phyloP scores from a whole-genome alignment of 2,888 invertebrate genomes.

The Rhingia rostrata region DNA sequence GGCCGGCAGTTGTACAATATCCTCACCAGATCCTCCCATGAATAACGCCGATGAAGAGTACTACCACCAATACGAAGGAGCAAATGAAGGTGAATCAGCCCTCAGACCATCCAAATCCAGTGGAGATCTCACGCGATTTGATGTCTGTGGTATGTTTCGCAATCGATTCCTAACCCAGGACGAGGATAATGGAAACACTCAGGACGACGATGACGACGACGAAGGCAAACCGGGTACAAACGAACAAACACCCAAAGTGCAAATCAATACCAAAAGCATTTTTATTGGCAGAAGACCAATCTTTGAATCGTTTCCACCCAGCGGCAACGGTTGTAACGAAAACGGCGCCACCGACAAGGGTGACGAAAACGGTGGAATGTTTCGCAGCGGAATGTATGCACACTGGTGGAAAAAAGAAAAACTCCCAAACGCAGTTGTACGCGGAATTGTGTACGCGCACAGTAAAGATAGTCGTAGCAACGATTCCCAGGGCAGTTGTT shows the following conservation, averaged over 20 bases:
- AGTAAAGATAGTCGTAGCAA: slow-evolving; percentile 84
- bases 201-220: slow-evolving; percentile 11
- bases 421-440: slow-evolving; percentile 87
- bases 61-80: slow-evolving; percentile 55
- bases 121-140: slow-evolving; percentile 79
- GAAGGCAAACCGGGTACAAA: slow-evolving; percentile 22
- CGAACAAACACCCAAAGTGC: slow-evolving; percentile 60
- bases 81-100: slow-evolving; percentile 21
- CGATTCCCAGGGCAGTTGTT: slow-evolving; percentile 76
- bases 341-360: slow-evolving; percentile 71
- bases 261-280: slow-evolving; percentile 81
- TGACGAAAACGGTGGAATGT: slow-evolving; percentile 82
- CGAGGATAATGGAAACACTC: slow-evolving; percentile 49
- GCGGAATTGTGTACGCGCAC: slow-evolving; percentile 83
- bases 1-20: slow-evolving; percentile 91
- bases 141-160: slow-evolving; percentile 82
- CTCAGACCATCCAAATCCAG: slow-evolving; percentile 66
- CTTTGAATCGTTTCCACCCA: slow-evolving; percentile 56
- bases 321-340: slow-evolving; percentile 33
- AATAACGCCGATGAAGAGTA: slow-evolving; percentile 53
- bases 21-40: slow-evolving; percentile 87
- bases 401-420: slow-evolving; percentile 97
- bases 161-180: slow-evolving; percentile 81
- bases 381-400: slow-evolving; percentile 93
- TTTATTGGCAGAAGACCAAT: slow-evolving; percentile 77